These are phyloP conservation scores for Lutjanus campechanus DNA, from an alignment of 2,797 vertebrate genomes.

Conservation along the genomic window DNA sequence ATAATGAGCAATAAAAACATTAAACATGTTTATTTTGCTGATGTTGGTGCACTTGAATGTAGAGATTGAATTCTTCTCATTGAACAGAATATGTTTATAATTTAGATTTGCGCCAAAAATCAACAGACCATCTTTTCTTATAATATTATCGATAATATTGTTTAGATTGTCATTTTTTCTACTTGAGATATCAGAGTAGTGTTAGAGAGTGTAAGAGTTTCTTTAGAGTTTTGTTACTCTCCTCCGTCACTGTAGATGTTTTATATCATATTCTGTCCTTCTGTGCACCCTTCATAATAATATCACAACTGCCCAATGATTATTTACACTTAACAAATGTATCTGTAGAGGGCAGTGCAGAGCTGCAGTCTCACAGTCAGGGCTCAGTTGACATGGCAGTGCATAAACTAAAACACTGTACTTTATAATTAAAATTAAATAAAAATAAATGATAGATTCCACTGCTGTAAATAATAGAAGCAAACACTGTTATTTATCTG, in stretches of 20 bases:
- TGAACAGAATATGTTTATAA: not conserved
- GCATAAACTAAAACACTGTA: not conserved
- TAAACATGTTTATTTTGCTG: not conserved
- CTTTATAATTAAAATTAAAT: too few relatives aligned
- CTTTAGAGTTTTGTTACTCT: not conserved
- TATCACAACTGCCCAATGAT: not conserved
- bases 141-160: too few relatives aligned
- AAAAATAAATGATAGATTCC: not conserved
- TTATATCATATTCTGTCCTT: not conserved
- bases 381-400: not conserved
- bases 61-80: not conserved
- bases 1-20: not conserved
- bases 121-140: too few relatives aligned
- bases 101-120: not conserved
- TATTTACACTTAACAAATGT: not conserved
- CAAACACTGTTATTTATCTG: not conserved
- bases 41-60: not conserved
- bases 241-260: not conserved
- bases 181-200: too few relatives aligned
- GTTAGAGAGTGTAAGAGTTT: too few relatives aligned
- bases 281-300: not conserved
- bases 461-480: not conserved
- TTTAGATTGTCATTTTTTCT: too few relatives aligned
- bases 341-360: slow-evolving; percentile 30
- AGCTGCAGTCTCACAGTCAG: not conserved